phyloP scores from a whole-genome alignment of 2,797 vertebrate species.

The Heteromormyrus szaboi region DNA sequence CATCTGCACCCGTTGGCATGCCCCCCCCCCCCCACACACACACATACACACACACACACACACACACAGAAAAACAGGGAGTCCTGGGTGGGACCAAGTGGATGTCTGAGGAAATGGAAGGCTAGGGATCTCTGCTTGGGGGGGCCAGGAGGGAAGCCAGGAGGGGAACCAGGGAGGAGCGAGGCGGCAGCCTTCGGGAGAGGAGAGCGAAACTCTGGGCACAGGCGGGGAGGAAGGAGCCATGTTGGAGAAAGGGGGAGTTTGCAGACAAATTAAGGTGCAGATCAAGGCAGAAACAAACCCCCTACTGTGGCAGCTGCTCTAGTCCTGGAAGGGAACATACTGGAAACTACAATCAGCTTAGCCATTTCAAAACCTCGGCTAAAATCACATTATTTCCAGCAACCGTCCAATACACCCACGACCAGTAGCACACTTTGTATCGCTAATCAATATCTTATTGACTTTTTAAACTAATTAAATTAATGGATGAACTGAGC shows the following conservation, averaged over 20 bases:
- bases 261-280: slow-evolving; percentile 31
- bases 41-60: background rate
- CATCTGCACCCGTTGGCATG: background rate
- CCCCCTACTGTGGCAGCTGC: background rate
- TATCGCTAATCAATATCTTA: too few species aligned
- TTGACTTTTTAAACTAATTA: too few species aligned
- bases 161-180: background rate
- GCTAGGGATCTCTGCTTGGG: background rate
- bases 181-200: slow-evolving; percentile 13
- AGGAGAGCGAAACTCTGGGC: slow-evolving; percentile 18
- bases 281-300: slow-evolving; percentile 12
- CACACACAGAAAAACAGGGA: slow-evolving; percentile 1
- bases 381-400: too few species aligned
- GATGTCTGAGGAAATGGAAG: background rate
- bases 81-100: background rate
- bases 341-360: background rate
- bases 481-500: too few species aligned
- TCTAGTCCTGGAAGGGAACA: background rate
- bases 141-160: slow-evolving; percentile 12
- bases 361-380: too few species aligned
- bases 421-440: too few species aligned
- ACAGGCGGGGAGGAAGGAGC: slow-evolving; percentile 23
- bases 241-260: slow-evolving; percentile 27
- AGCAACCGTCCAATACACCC: too few species aligned
- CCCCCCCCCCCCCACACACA: background rate